A percentile compares a stretch with the other conserved stretches of the same genome.
These are phyloP conservation scores for Naso thynnoides DNA, from an alignment of 2,797 vertebrate species.

Conservation along the genomic window DNA sequence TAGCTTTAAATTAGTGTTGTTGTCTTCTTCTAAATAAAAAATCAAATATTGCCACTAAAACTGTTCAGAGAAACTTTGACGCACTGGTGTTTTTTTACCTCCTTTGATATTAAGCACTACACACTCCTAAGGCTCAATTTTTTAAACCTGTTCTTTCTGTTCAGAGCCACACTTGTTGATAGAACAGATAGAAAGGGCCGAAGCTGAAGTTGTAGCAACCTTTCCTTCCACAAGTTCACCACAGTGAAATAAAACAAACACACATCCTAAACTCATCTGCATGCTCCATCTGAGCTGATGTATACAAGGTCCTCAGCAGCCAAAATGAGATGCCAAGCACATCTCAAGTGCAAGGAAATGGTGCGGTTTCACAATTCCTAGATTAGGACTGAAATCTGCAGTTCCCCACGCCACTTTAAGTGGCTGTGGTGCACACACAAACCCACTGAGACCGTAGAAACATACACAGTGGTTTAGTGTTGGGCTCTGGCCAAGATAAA, in stretches of 20 bases:
- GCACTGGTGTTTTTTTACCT: background rate
- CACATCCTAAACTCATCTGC: constrained; percentile 55
- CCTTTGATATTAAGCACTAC: background rate
- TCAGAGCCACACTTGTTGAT: constrained; percentile 4
- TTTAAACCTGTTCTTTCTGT: background rate
- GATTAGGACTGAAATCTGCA: constrained; percentile 85
- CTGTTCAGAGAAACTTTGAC: background rate
- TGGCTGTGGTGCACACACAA: constrained; percentile 84
- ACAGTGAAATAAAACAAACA: constrained; percentile 56
- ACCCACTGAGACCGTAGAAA: constrained; percentile 85
- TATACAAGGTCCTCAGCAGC: constrained; percentile 57
- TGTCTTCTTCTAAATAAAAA: background rate
- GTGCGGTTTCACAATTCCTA: constrained; percentile 87
- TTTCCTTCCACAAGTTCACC: constrained; percentile 30
- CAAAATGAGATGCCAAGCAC: constrained; percentile 66
- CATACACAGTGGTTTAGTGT: constrained; percentile 86
- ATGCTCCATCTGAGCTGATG: constrained; percentile 57
- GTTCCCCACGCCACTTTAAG: constrained; percentile 81
- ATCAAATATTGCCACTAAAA: background rate
- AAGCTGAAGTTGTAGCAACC: constrained; percentile 11
- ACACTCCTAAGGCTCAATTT: background rate
- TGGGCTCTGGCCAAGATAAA: constrained; percentile 87
- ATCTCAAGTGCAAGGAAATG: constrained; percentile 77
- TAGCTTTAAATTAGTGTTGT: background rate
- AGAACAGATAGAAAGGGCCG: constrained; percentile 19